Evolutionary conservation across 1,140 invertebrate species (phyloP).

Genomic region (Hestina assimilis): DNA sequence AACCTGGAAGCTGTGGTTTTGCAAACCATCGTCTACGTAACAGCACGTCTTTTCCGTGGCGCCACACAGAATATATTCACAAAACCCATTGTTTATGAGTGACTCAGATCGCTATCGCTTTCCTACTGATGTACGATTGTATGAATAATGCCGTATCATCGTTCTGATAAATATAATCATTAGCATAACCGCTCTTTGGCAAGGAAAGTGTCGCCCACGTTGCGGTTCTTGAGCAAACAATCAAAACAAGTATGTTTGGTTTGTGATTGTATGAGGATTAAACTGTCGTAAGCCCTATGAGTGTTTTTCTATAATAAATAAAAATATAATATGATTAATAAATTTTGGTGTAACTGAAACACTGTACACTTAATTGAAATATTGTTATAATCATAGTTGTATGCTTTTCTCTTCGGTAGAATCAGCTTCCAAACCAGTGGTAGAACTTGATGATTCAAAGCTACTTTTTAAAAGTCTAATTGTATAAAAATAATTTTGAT

Average conservation of each 20-base stretch:
- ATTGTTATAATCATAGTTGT: too few relatives aligned
- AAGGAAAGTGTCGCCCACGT: slow-evolving; percentile 42
- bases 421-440: too few relatives aligned
- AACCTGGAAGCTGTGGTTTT: not conserved
- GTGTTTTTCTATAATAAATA: too few relatives aligned
- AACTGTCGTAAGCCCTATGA: too few relatives aligned
- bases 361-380: too few relatives aligned
- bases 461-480: too few relatives aligned
- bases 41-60: slow-evolving; percentile 11
- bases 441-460: too few relatives aligned
- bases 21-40: not conserved
- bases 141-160: slow-evolving; percentile 42
- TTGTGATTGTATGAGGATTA: too few relatives aligned
- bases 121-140: slow-evolving; percentile 37
- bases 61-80: slow-evolving; percentile 10
- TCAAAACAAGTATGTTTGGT: slow-evolving; percentile 14
- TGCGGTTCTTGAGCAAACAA: slow-evolving; percentile 4
- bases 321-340: too few relatives aligned
- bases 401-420: too few relatives aligned
- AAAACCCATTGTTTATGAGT: slow-evolving; percentile 20
- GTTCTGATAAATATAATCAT: slow-evolving; percentile 32
- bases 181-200: slow-evolving; percentile 40
- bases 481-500: too few relatives aligned
- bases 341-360: too few relatives aligned
- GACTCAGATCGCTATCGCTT: slow-evolving; percentile 38